Evolutionary conservation across 2,797 vertebrate genomes (phyloP).

Genomic region (Lacerta agilis): DNA sequence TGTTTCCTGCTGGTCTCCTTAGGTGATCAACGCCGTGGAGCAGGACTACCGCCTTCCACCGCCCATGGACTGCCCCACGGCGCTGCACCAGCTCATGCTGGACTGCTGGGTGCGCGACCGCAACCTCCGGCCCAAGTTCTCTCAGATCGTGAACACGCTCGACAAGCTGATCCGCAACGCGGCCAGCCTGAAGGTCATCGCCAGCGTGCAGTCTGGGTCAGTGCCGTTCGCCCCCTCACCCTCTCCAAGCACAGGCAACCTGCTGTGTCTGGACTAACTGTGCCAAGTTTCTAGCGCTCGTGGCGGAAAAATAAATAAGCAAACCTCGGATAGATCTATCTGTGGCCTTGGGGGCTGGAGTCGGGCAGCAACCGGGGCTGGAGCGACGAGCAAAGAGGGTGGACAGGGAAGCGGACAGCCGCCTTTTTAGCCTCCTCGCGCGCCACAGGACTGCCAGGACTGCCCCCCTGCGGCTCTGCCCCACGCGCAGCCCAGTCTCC

Average conservation of each 20-base stretch:
- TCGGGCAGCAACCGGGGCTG: neutral
- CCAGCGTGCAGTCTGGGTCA: constrained; percentile 94
- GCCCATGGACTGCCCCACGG: constrained; percentile 98
- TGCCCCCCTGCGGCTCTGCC: neutral
- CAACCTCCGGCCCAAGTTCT: constrained; percentile 96
- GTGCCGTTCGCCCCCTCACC: constrained; percentile 61
- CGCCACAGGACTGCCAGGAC: neutral
- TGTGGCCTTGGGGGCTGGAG: constrained; percentile 15
- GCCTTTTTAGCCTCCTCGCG: neutral
- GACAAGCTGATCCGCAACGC: constrained; percentile 99
- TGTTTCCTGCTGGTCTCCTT: constrained; percentile 10
- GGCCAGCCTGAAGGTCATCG: constrained; percentile 96
- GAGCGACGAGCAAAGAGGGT: neutral
- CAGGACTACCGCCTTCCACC: constrained; percentile 98
- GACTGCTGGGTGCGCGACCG: constrained; percentile 99
- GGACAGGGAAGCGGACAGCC: constrained; percentile 23
- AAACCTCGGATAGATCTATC: neutral
- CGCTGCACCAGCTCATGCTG: constrained; percentile 97
- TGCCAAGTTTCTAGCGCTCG: constrained; percentile 18
- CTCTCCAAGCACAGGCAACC: neutral
- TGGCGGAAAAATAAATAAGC: neutral
- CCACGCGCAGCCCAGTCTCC: neutral
- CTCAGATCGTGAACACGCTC: constrained; percentile 96
- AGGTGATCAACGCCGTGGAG: constrained; percentile 99
- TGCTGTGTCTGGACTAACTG: constrained; percentile 22